Conservation (phyloP, 2,797 vertebrate genomes). For the Peromyscus nudipes region DNA sequence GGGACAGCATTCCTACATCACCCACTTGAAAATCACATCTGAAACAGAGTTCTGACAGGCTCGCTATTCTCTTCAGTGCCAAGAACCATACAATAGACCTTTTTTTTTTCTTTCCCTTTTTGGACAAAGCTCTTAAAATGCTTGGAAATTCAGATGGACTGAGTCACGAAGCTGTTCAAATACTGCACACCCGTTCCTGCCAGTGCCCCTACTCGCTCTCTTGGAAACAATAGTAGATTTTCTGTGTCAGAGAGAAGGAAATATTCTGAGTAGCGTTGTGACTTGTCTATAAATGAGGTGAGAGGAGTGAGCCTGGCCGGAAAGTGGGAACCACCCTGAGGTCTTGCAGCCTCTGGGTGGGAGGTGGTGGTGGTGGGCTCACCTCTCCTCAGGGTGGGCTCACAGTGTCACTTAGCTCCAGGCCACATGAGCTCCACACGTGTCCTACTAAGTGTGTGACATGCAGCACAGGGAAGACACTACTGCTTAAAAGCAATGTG, state of each 20-base stretch:
- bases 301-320: slow-evolving; percentile 1
- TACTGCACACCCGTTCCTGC: slow-evolving; percentile 75
- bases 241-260: slow-evolving; percentile 81
- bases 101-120: slow-evolving; percentile 61
- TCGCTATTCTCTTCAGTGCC: slow-evolving; percentile 85
- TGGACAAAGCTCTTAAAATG: slow-evolving; percentile 86
- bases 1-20: slow-evolving; percentile 65
- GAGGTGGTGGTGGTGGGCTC: not conserved
- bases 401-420: not conserved
- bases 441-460: not conserved
- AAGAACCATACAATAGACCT: slow-evolving; percentile 87
- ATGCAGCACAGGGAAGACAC: accelerated
- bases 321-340: slow-evolving; percentile 1
- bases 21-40: slow-evolving; percentile 85
- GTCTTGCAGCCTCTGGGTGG: slow-evolving; percentile 55
- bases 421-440: accelerated
- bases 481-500: accelerated
- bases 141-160: slow-evolving; percentile 86
- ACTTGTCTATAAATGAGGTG: slow-evolving; percentile 75
- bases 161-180: slow-evolving; percentile 85
- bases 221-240: slow-evolving; percentile 80
- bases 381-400: not conserved
- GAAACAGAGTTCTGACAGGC: slow-evolving; percentile 84
- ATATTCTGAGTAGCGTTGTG: slow-evolving; percentile 81
- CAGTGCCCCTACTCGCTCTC: slow-evolving; percentile 63